Evolutionary conservation across 2,888 invertebrate species (phyloP).

Genomic region (Pristionchus entomophagus): DNA sequence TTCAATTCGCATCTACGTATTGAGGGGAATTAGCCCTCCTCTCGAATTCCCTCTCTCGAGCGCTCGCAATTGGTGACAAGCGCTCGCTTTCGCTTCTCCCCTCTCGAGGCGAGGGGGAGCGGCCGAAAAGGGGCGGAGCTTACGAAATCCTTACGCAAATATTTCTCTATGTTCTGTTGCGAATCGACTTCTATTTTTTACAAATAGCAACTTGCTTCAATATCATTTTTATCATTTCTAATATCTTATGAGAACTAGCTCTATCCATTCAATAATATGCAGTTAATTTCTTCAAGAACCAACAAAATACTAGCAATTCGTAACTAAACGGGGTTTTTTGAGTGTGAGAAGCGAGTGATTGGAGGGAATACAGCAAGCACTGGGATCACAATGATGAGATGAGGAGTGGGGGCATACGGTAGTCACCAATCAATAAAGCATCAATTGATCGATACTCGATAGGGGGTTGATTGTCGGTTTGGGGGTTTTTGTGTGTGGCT

Average conservation of each 20-base stretch:
- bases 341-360: neutral
- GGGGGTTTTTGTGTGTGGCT: conserved; percentile 4
- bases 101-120: no score
- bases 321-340: conserved; percentile 8
- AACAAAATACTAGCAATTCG: neutral
- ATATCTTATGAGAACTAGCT: neutral
- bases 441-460: neutral
- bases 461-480: neutral
- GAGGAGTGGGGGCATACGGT: neutral
- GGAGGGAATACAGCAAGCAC: neutral
- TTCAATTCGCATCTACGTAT: no score
- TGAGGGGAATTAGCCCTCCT: no score
- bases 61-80: no score
- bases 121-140: no score
- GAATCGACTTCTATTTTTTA: no score
- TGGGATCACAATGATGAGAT: conserved; percentile 38
- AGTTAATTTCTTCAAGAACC: neutral
- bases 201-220: no score
- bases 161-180: no score
- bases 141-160: no score
- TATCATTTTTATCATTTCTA: neutral
- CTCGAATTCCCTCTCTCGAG: no score
- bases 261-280: conserved; percentile 12
- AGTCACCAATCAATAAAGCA: neutral
- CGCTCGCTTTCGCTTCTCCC: no score